These are phyloP conservation scores for Takifugu ocellatus DNA, from an alignment of 2,797 vertebrate species.

Conservation along the genomic window DNA sequence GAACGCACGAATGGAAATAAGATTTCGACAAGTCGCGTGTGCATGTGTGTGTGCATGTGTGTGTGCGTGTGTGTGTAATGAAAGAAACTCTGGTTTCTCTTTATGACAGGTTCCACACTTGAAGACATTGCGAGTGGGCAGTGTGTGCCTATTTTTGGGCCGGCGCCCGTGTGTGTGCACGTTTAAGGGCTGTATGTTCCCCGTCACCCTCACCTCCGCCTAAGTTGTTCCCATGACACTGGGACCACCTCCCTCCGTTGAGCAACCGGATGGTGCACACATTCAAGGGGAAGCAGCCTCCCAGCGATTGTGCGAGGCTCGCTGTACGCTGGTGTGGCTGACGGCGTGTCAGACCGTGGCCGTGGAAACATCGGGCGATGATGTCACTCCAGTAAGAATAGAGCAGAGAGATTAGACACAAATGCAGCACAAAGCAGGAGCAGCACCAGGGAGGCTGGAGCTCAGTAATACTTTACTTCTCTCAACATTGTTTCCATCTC, in stretches of 20 bases:
- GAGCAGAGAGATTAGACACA: conserved; percentile 53
- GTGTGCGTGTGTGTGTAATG: not conserved
- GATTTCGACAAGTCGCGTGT: not conserved
- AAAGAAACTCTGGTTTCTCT: not conserved
- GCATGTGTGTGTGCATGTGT: not conserved
- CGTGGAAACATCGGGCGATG: conserved; percentile 50
- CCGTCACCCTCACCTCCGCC: conserved; percentile 16
- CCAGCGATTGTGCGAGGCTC: conserved; percentile 41
- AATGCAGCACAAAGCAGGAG: conserved; percentile 38
- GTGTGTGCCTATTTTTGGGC: not conserved
- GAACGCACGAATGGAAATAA: no score
- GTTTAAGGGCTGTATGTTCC: conserved; percentile 1
- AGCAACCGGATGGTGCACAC: conserved; percentile 10
- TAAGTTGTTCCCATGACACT: not conserved
- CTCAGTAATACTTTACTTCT: not conserved
- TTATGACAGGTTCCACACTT: no score
- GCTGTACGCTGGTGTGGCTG: conserved; percentile 18
- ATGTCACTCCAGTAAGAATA: conserved; percentile 56
- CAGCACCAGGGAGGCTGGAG: conserved; percentile 24
- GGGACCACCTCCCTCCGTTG: not conserved
- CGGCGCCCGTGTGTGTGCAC: not conserved
- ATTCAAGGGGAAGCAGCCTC: conserved; percentile 2
- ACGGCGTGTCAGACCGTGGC: conserved; percentile 30
- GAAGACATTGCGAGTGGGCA: not conserved
- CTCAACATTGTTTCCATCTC: not conserved